A percentile compares a stretch with the other conserved stretches of the same genome.
These are phyloP conservation scores for Arenaria interpres DNA, from an alignment of 2,113 vertebrate genomes.

Conservation along the genomic window DNA sequence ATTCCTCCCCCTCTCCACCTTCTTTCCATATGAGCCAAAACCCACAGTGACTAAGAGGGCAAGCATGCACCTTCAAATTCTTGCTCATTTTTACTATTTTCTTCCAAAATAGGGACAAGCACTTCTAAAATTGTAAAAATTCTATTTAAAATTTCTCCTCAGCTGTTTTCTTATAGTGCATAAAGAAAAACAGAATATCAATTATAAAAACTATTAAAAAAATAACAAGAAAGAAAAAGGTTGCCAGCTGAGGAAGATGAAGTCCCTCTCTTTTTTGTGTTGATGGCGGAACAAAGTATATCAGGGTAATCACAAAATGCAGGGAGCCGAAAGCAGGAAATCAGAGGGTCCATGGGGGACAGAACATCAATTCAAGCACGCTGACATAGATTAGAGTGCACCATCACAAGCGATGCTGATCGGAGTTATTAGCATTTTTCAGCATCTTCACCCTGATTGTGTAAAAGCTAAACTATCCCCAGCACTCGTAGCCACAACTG, in stretches of 20 bases:
- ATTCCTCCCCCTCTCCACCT: not conserved
- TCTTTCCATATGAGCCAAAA: not conserved
- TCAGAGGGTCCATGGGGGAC: not conserved
- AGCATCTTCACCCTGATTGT: not conserved
- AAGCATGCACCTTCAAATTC: not conserved
- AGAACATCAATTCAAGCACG: not conserved
- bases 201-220: not conserved
- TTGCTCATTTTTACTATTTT: not conserved
- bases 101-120: not conserved
- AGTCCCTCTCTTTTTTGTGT: not conserved
- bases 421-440: not conserved
- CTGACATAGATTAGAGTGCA: not conserved
- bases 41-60: not conserved
- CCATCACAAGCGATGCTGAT: not conserved
- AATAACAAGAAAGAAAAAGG: not conserved
- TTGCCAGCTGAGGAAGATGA: not conserved
- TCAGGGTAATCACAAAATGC: not conserved
- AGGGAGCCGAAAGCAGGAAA: not conserved
- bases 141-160: not conserved
- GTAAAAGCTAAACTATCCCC: not conserved
- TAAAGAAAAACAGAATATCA: not conserved
- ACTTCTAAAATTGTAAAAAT: not conserved
- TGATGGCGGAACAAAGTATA: not conserved
- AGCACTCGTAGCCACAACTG: not conserved
- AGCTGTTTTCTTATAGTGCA: not conserved